Evolutionary conservation across 2,797 vertebrate genomes (phyloP), one percentile per base, ranked within the genome.

Genomic region (Pipistrellus nathusii): DNA sequence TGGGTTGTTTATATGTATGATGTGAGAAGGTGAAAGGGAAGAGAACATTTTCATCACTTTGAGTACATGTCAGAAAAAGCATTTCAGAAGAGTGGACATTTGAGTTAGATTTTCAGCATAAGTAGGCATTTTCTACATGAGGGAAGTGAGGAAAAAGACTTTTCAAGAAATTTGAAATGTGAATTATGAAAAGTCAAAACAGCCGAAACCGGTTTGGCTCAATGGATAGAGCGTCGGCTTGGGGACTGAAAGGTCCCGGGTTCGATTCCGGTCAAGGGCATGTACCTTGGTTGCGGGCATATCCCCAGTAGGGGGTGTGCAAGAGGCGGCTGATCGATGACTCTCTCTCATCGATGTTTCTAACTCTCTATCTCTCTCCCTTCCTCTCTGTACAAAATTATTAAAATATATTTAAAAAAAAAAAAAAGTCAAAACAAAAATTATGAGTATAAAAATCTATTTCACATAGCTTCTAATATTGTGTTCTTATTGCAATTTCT

Each of bases 401-500:
- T n/a, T n/a, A n/a, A n/a, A n/a, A n/a, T n/a, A n/a, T n/a, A n/a
- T n/a, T n/a, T n/a, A n/a, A n/a, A n/a, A n/a, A n/a, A n/a, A n/a
- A n/a, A n/a, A n/a, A 77, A 55, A 76, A 51, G 46, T 32, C 44
- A 75, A 75, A 84, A 85, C 30, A 92, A 55, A 96, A 85, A 78
- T n/a, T 55, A 73, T 12, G 12, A 78, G 18, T 66, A 69, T 76
- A 89, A 83, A 93, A 84, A 38, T 46, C 20, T 73, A 66, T 75
- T 85, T 82, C 71, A 68, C 4, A 55, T 23, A n/a, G 4, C 13
- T 76, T 66, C 59, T 69, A 55, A 76, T 88, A 72, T 4, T 44
- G 53, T n/a, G 20, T 83, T 85, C 51, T 71, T 72, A 73, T 6
- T 92, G 20, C 14, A 66, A 38, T 51, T 71, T 20, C n/a, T 35